Evolutionary conservation across 2,797 vertebrate genomes (phyloP), one percentile per base, ranked within the genome.

Genomic region (Salmo trutta): DNA sequence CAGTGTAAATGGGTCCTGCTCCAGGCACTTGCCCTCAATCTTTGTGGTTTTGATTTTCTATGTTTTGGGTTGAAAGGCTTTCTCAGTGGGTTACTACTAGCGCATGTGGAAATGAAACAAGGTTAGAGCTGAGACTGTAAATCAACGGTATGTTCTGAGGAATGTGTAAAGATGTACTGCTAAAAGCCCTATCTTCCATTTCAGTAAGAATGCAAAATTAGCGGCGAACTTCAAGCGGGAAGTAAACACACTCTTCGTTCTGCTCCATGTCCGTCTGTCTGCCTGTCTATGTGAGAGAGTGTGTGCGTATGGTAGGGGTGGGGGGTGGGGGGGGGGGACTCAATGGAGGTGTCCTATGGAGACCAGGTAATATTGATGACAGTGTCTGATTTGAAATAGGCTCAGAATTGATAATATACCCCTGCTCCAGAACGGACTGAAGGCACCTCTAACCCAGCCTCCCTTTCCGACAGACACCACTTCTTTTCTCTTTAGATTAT

Each of bases 311-410:
- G 31, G 52, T 65, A 27, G 33, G 10, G 78, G 47, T 33, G 64
- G 41, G 33, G 10, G 78, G 47, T 33, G 64, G 41, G 33, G 10
- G 78, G 47, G 29, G 64, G 41, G 67, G 41, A 81, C 74, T 82
- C 83, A 16, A 4, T 52, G 62, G 82, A 85, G 59, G 36, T 86
- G 84, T 84, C 78, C 84, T 83, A 81, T 77, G 75, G 79, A 83
- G 86, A 75, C 78, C 54, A 3, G 76, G 71, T 79, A 70, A 29
- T 85, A 79, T 77, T 75, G 47, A 82, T 83, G 85, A 79, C 90
- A 87, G 87, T 84, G 86, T 91, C 90, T 81, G 87, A 86, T 91
- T 89, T 88, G 83, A 85, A 88, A 87, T 24, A 66, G 81, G 74
- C 73, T 88, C 51, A 75, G 84, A 82, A 81, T 83, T 81, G 84